Evolutionary conservation across 2,888 invertebrate species (phyloP).

Genomic region (Watsonalla cultraria): DNA sequence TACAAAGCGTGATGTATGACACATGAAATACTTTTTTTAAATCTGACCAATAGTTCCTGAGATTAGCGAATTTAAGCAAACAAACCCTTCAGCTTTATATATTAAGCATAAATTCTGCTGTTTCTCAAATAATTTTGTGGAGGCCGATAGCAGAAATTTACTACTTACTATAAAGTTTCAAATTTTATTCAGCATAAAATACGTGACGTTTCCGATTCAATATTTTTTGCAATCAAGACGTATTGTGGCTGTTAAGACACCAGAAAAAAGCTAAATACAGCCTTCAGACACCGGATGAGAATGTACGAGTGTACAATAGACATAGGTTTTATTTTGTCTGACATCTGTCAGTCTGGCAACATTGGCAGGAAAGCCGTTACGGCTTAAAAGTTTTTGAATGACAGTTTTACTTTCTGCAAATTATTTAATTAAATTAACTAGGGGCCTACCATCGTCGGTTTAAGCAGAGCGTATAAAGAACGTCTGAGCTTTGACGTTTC

Average conservation of each 20-base stretch:
- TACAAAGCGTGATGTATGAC: too few species aligned
- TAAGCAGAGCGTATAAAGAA: too few species aligned
- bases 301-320: not conserved
- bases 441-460: too few species aligned
- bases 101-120: too few species aligned
- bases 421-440: not conserved
- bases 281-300: not conserved
- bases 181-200: not conserved
- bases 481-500: too few species aligned
- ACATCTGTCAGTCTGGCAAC: not conserved
- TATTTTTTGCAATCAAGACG: conserved; percentile 9
- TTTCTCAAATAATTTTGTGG: too few species aligned
- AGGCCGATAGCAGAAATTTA: too few species aligned
- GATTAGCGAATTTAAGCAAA: too few species aligned
- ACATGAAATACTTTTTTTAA: too few species aligned
- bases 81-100: too few species aligned
- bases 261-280: conserved; percentile 12
- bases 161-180: too few species aligned
- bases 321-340: conserved; percentile 1
- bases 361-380: conserved; percentile 1
- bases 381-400: not conserved
- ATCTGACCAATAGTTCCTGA: too few species aligned
- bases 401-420: not conserved
- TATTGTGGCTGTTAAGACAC: conserved; percentile 12
- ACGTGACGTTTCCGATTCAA: not conserved